These are phyloP conservation scores for Onychostoma macrolepis DNA, from an alignment of 2,113 vertebrate species.

Conservation along the genomic window DNA sequence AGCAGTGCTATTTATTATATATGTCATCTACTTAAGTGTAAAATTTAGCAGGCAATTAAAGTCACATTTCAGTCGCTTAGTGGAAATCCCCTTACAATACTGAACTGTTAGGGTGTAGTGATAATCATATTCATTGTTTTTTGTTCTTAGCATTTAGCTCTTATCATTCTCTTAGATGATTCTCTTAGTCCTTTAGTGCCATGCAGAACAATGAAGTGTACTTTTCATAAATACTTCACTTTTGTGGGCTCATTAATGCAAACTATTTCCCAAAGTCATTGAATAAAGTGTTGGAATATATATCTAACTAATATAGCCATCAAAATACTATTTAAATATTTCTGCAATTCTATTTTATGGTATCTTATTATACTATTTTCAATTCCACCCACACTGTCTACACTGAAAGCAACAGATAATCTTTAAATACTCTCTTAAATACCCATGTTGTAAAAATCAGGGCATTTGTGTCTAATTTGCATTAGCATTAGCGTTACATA, in stretches of 20 bases:
- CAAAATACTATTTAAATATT: not conserved
- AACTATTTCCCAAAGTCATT: not conserved
- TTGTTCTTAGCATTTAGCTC: not conserved
- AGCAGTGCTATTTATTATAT: not conserved
- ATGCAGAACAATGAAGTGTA: not conserved
- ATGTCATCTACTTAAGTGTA: not conserved
- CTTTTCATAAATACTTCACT: not conserved
- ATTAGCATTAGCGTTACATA: conserved; percentile 4
- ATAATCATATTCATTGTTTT: not conserved
- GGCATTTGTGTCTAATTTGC: conserved; percentile 6
- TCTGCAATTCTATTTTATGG: not conserved
- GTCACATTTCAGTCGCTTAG: not conserved
- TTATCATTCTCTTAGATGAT: not conserved
- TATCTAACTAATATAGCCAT: not conserved
- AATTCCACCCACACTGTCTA: not conserved
- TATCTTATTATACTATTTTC: not conserved
- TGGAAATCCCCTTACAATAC: not conserved
- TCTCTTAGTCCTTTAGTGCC: not conserved
- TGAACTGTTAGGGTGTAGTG: not conserved
- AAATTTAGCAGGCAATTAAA: not conserved
- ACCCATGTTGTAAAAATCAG: not conserved
- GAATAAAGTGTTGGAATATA: not conserved
- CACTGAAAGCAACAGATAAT: conserved; percentile 18
- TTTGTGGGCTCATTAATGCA: not conserved
- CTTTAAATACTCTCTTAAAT: conserved; percentile 2